These are phyloP conservation scores for Apteryx mantelli DNA, from an alignment of 2,113 vertebrate species.

Conservation along the genomic window DNA sequence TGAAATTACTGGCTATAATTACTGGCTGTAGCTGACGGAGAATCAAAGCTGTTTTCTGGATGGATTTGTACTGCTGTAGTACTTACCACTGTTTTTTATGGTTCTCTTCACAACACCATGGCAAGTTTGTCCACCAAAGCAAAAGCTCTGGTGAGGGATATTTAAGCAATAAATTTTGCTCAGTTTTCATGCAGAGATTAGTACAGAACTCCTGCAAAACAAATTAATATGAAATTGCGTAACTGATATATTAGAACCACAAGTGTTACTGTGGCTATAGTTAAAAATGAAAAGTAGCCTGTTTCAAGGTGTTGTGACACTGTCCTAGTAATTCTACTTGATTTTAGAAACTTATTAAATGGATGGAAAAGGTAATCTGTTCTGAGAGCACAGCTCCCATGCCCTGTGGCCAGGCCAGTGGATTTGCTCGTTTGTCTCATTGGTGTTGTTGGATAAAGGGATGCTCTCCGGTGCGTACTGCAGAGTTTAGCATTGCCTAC, in stretches of 20 bases:
- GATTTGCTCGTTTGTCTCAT: fast-evolving
- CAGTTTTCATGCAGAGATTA: background rate
- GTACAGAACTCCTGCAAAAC: background rate
- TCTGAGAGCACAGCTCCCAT: fast-evolving
- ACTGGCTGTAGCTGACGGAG: background rate
- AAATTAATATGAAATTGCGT: background rate
- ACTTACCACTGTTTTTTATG: background rate
- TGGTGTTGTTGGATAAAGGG: background rate
- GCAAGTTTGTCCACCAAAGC: background rate
- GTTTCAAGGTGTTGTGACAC: background rate
- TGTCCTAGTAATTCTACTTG: background rate
- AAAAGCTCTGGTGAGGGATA: background rate
- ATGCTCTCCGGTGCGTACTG: background rate
- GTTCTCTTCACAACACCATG: background rate
- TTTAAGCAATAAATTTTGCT: background rate
- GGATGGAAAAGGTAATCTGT: background rate
- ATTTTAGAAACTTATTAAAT: background rate
- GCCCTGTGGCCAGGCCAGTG: background rate
- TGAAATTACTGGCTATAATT: background rate
- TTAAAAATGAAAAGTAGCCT: background rate
- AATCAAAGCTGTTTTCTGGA: background rate
- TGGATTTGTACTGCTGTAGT: background rate
- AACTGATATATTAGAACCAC: background rate
- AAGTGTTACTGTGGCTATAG: background rate
- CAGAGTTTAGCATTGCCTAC: fast-evolving